Evolutionary conservation across 2,888 invertebrate genomes (phyloP).

Genomic region (Eudemis profundana): DNA sequence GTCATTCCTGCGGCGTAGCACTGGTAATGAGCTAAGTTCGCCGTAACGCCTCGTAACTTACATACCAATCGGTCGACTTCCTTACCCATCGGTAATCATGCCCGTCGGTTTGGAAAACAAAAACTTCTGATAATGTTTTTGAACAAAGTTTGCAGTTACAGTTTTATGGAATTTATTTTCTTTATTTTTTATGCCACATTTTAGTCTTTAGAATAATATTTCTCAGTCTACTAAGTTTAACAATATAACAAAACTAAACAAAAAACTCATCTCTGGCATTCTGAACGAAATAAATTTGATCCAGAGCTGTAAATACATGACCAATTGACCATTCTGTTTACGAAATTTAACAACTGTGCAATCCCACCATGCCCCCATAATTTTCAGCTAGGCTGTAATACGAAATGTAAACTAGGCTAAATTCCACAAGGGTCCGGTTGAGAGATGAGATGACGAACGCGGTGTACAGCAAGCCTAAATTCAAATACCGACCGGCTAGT

Average conservation of each 20-base stretch:
- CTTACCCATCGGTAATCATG: slow-evolving; percentile 72
- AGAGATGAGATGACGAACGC: not conserved
- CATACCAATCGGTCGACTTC: slow-evolving; percentile 77
- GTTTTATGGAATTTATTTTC: slow-evolving; percentile 30
- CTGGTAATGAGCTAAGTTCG: slow-evolving; percentile 84
- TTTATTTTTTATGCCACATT: slow-evolving; percentile 3
- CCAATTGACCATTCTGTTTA: no score
- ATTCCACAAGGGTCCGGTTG: not conserved
- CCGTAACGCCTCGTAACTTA: slow-evolving; percentile 82
- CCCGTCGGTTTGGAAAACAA: slow-evolving; percentile 45
- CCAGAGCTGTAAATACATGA: not conserved
- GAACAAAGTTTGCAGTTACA: slow-evolving; percentile 38
- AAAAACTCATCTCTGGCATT: not conserved
- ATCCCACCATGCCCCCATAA: not conserved
- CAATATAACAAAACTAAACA: not conserved
- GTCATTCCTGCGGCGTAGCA: slow-evolving; percentile 76
- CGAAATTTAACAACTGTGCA: not conserved
- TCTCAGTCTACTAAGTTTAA: not conserved
- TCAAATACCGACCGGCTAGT: slow-evolving; percentile 29
- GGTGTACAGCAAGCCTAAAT: slow-evolving; percentile 18
- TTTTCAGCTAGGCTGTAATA: not conserved
- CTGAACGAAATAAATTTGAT: not conserved
- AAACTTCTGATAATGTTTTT: slow-evolving; percentile 44
- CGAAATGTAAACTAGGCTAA: slow-evolving; percentile 2
- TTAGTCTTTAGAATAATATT: not conserved